These are phyloP conservation scores for Mesorhabditis spiculigera DNA, from an alignment of 2,888 invertebrate species.

Conservation along the genomic window DNA sequence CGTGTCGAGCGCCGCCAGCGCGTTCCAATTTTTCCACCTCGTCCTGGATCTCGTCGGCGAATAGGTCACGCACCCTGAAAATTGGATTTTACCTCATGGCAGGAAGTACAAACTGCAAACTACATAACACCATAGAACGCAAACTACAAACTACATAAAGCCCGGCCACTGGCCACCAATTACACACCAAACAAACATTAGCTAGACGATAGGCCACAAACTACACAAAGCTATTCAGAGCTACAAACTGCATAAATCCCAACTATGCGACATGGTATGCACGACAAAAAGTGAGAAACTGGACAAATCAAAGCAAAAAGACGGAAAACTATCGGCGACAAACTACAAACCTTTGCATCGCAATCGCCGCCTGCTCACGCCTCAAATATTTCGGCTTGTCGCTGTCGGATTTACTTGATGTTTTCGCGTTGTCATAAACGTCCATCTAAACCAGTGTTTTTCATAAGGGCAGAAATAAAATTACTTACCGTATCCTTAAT, in stretches of 20 bases:
- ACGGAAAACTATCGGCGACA: neutral
- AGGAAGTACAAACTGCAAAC: neutral
- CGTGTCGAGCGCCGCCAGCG: neutral
- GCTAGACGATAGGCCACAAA: no score
- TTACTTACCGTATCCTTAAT: constrained; percentile 40
- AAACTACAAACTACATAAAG: no score
- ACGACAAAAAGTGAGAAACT: no score
- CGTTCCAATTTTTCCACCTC: constrained; percentile 24
- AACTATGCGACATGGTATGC: no score
- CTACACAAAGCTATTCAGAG: no score
- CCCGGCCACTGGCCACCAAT: no score
- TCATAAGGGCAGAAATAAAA: neutral
- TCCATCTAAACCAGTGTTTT: constrained; percentile 38
- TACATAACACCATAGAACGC: no score
- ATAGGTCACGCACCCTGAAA: constrained; percentile 28
- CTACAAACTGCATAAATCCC: no score
- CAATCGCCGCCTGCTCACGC: constrained; percentile 27
- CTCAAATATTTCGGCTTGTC: constrained; percentile 33
- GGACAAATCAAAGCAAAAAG: no score
- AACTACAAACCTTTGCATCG: constrained; percentile 10
- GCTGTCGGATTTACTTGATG: constrained; percentile 30
- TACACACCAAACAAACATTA: no score
- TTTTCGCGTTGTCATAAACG: constrained; percentile 46
- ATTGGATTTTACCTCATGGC: neutral
- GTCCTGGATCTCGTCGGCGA: constrained; percentile 38